Evolutionary conservation across 1,140 invertebrate genomes (phyloP).

Genomic region (Ctenoplectra terminalis): DNA sequence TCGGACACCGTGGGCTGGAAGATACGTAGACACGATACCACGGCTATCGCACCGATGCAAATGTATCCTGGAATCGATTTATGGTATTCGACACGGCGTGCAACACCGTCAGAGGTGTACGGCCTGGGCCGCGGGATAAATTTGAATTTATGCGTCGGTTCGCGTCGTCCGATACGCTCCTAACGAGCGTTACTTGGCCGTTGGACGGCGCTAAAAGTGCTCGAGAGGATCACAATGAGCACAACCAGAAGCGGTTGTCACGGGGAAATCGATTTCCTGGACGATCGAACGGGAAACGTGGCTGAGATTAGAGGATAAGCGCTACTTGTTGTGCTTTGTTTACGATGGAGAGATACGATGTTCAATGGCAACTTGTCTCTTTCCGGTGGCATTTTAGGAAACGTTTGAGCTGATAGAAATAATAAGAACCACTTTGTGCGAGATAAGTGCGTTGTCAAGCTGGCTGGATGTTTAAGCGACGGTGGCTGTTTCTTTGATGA

Average conservation of each 20-base stretch:
- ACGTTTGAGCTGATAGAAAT: neutral
- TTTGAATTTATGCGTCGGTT: constrained; percentile 45
- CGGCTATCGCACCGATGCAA: constrained; percentile 21
- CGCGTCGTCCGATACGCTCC: constrained; percentile 20
- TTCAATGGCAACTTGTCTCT: neutral
- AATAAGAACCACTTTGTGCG: neutral
- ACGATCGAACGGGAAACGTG: neutral
- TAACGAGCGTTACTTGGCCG: constrained; percentile 29
- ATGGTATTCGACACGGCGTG: constrained; percentile 35
- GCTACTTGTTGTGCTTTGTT: constrained; percentile 8
- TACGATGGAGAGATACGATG: neutral
- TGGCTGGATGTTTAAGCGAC: neutral
- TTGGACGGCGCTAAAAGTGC: neutral
- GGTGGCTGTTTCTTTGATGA: neutral
- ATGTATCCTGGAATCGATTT: constrained; percentile 45
- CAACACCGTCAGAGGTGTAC: constrained; percentile 11
- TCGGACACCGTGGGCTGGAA: neutral
- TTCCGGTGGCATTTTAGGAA: neutral
- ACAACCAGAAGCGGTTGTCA: constrained; percentile 1
- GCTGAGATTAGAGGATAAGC: neutral
- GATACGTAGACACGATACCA: constrained; percentile 27
- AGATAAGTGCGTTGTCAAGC: neutral
- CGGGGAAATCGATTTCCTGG: constrained; percentile 8
- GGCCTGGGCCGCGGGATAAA: constrained; percentile 17
- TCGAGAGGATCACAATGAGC: constrained; percentile 7